Evolutionary conservation across 2,888 invertebrate species (phyloP).

Genomic region (Campoplex capitator): DNA sequence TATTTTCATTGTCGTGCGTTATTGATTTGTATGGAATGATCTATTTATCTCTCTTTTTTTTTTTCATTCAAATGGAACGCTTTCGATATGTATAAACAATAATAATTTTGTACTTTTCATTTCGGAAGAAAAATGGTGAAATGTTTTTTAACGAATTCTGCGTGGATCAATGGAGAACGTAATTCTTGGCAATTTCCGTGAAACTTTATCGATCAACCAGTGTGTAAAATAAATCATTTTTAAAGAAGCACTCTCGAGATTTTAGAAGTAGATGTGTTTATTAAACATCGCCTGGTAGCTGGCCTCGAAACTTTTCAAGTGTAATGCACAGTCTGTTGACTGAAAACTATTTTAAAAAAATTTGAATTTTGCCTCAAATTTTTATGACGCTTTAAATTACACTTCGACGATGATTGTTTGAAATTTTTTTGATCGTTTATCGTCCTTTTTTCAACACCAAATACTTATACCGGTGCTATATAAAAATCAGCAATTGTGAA

Average conservation of each 20-base stretch:
- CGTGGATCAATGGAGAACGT: background rate
- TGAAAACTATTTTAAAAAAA: background rate
- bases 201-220: constrained; percentile 6
- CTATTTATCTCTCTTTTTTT: background rate
- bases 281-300: background rate
- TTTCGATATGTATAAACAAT: background rate
- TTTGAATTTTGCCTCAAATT: background rate
- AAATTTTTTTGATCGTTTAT: background rate
- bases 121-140: background rate
- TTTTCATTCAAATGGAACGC: background rate
- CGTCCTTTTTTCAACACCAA: background rate
- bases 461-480: background rate
- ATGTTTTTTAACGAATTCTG: background rate
- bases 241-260: constrained; percentile 5
- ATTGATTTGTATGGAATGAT: too few species aligned
- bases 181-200: constrained; percentile 1
- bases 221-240: constrained; percentile 13
- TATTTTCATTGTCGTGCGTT: too few species aligned
- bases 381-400: background rate
- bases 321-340: background rate
- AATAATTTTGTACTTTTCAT: background rate
- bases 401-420: background rate
- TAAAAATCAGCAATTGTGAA: background rate
- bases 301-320: constrained; percentile 25
- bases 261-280: background rate